A percentile compares a stretch with the other conserved stretches of the same genome.
These are phyloP conservation scores for Morpho deidamia DNA, from an alignment of 2,888 invertebrate genomes.

Conservation along the genomic window DNA sequence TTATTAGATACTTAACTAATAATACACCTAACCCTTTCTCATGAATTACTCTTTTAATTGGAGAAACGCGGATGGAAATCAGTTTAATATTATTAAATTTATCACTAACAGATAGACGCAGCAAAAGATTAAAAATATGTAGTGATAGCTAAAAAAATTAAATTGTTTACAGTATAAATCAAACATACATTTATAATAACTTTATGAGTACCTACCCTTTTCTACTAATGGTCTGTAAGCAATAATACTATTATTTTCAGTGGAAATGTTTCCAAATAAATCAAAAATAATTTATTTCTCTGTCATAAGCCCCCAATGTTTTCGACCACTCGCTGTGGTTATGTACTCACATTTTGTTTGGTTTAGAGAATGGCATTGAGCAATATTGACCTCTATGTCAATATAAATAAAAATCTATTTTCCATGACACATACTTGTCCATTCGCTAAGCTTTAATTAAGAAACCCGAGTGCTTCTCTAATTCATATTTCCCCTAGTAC, in stretches of 20 bases:
- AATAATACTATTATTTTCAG: slow-evolving; percentile 5
- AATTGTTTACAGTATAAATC: too few relatives aligned
- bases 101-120: too few relatives aligned
- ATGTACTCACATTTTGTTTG: slow-evolving; percentile 28
- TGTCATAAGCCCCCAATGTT: slow-evolving; percentile 38
- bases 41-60: too few relatives aligned
- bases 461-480: slow-evolving; percentile 31
- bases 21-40: too few relatives aligned
- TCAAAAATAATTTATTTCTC: slow-evolving; percentile 39
- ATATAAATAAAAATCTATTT: slow-evolving; percentile 17
- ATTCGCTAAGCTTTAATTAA: slow-evolving; percentile 33
- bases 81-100: too few relatives aligned
- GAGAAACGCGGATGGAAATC: too few relatives aligned
- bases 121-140: too few relatives aligned
- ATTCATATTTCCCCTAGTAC: slow-evolving; percentile 35
- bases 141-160: too few relatives aligned
- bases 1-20: too few relatives aligned
- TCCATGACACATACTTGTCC: slow-evolving; percentile 15
- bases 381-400: slow-evolving; percentile 16
- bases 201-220: neutral
- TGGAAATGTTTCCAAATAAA: slow-evolving; percentile 20
- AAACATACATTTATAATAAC: neutral
- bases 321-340: slow-evolving; percentile 41
- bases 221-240: too few relatives aligned
- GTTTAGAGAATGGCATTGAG: slow-evolving; percentile 15